phyloP scores from a whole-genome alignment of 2,113 vertebrate genomes.

The Mus pahari region DNA sequence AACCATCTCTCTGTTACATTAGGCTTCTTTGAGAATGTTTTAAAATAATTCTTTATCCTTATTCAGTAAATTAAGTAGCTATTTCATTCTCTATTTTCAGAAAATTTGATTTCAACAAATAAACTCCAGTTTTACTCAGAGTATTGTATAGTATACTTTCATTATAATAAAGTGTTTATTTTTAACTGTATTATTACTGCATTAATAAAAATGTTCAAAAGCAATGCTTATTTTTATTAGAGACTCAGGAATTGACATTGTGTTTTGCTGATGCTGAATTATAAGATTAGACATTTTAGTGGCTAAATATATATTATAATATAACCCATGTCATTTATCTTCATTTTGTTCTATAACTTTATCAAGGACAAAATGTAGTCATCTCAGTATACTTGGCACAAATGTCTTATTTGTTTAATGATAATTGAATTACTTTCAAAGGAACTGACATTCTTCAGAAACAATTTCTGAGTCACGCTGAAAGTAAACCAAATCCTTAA shows the following conservation, averaged over 20 bases:
- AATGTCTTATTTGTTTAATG: not conserved
- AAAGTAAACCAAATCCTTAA: not conserved
- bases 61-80: not conserved
- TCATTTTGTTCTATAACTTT: slow-evolving; percentile 36
- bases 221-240: slow-evolving; percentile 9
- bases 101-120: slow-evolving; percentile 13
- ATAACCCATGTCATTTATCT: not conserved
- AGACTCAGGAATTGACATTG: not conserved
- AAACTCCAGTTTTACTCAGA: slow-evolving; percentile 10
- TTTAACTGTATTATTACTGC: not conserved
- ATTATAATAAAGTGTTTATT: slow-evolving; percentile 4
- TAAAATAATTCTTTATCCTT: not conserved
- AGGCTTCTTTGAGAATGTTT: not conserved
- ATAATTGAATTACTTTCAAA: slow-evolving; percentile 46
- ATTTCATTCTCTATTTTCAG: not conserved
- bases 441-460: not conserved
- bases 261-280: slow-evolving; percentile 14
- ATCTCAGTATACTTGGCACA: slow-evolving; percentile 10
- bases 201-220: slow-evolving; percentile 40
- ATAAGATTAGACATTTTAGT: not conserved
- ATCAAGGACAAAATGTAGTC: slow-evolving; percentile 31
- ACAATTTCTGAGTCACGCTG: not conserved
- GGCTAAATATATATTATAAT: not conserved
- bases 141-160: not conserved
- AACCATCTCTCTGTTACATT: not conserved